Conservation (phyloP, 2,113 vertebrate genomes). For the Lynx canadensis region DNA sequence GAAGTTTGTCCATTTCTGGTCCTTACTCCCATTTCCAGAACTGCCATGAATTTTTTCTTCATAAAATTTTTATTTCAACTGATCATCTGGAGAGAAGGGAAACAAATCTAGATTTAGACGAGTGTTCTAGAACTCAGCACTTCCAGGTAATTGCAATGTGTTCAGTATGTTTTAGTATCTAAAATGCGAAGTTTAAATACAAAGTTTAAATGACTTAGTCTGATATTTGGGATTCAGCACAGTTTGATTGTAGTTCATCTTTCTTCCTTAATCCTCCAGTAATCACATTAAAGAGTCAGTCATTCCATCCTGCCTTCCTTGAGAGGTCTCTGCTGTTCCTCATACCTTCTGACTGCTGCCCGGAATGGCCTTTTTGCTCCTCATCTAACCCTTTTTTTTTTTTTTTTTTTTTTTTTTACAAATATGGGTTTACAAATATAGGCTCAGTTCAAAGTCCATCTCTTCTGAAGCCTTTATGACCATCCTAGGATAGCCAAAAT, state of each 20-base stretch:
- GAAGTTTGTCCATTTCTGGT: not conserved
- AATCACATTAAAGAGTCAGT: not conserved
- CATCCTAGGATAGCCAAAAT: not conserved
- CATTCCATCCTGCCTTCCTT: not conserved
- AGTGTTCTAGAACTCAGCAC: not conserved
- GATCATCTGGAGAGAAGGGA: not conserved
- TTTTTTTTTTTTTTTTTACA: too few species aligned
- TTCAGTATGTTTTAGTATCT: not conserved
- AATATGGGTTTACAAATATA: not conserved
- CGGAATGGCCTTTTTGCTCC: not conserved
- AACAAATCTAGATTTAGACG: not conserved
- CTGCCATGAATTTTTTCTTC: not conserved
- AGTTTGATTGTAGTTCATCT: not conserved
- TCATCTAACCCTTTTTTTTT: not conserved
- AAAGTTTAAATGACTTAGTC: not conserved
- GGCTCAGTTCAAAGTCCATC: not conserved
- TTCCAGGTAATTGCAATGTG: not conserved
- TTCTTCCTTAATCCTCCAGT: not conserved
- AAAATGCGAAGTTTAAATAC: not conserved
- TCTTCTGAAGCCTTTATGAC: not conserved
- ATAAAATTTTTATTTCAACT: slow-evolving; percentile 12
- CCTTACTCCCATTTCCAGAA: not conserved
- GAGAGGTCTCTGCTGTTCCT: not conserved
- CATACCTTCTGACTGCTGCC: not conserved
- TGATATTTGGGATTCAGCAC: not conserved